phyloP scores from a whole-genome alignment of 53 echinoderm and acorn worm species.

The Luidia sarsii region DNA sequence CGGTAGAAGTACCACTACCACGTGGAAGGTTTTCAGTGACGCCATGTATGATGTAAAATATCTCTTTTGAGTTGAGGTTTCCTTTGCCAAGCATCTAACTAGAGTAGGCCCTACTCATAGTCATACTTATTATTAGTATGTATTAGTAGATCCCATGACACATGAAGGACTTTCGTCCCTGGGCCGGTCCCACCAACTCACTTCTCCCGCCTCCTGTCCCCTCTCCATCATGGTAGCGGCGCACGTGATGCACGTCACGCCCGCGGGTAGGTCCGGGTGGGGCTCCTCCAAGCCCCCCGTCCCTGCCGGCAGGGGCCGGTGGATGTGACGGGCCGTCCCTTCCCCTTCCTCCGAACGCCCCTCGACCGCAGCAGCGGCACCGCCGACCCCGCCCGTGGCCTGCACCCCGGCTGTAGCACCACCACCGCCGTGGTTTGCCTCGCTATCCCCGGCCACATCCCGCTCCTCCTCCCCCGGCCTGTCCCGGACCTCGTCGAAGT shows the following conservation, averaged over 20 bases:
- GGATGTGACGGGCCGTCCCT: background rate
- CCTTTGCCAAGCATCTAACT: too few relatives aligned
- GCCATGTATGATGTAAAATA: too few relatives aligned
- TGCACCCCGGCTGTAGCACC: background rate
- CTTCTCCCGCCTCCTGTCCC: too few relatives aligned
- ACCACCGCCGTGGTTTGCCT: background rate
- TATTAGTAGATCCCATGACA: too few relatives aligned
- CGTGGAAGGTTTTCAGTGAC: too few relatives aligned
- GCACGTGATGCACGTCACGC: conserved; percentile 40
- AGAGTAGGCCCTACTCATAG: too few relatives aligned
- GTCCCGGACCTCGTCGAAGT: background rate
- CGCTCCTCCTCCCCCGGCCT: background rate
- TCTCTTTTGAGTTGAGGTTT: too few relatives aligned
- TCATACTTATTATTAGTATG: too few relatives aligned
- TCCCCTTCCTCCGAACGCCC: background rate
- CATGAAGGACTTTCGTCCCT: too few relatives aligned
- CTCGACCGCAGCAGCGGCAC: too few relatives aligned
- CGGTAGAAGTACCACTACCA: too few relatives aligned
- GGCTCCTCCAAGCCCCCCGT: background rate
- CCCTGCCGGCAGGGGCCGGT: conserved; percentile 2
- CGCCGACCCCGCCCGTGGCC: background rate
- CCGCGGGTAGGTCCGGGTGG: conserved; percentile 36
- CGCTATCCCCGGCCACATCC: background rate
- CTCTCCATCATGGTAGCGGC: conserved; percentile 38
- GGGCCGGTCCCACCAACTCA: too few relatives aligned